Evolutionary conservation across 2,113 vertebrate species (phyloP), one percentile per base, ranked within the genome.

Genomic region (Pipra filicauda): DNA sequence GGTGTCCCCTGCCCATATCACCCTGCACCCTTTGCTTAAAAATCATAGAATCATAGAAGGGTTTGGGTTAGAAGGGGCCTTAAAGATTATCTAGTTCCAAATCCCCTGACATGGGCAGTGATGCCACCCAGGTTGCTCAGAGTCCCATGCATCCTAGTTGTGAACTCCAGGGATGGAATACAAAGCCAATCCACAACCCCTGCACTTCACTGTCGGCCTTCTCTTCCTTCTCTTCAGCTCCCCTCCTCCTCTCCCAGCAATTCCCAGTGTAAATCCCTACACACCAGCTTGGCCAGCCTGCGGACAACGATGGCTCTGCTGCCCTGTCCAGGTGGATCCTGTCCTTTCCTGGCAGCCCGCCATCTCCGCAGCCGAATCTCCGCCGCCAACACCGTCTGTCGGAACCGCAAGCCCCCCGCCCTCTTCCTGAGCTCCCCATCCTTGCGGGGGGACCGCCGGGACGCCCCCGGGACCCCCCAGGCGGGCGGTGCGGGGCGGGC

Each of bases 311-410:
- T 1, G 19, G 5, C 5, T 72, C 59, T 51, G 6, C 66, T 15
- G 10, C 20, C 18, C 13, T 0, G 1, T 19, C 18, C 66, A 8
- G 31, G 27, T 5, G 39, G 55, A 35, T 23, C 11, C 28, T 7
- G 0, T 4, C 27, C 26, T 55, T 9, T 33, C 55, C 64, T 5
- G 35, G 6, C 64, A 43, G 20, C 5, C 35, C 30, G 19, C 55
- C 41, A 4, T 5, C 49, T 15, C 35, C 3, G 11, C 31, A 46
- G 31, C 35, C 11, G 1, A 44, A 41, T 3, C 37, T 19, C 37
- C 3, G 1, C 2, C 4, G 1, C 0, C 1, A 1, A 23, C 59
- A 15, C 15, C 4, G 3, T 15, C 57, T 24, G 61, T 22, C 21
- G 3, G 26, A 59, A 2, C 22, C 3, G 3, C 86, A 8, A 48